These are phyloP conservation scores for Sphaeridia pumilis DNA, from an alignment of 2,888 invertebrate species.

Conservation along the genomic window DNA sequence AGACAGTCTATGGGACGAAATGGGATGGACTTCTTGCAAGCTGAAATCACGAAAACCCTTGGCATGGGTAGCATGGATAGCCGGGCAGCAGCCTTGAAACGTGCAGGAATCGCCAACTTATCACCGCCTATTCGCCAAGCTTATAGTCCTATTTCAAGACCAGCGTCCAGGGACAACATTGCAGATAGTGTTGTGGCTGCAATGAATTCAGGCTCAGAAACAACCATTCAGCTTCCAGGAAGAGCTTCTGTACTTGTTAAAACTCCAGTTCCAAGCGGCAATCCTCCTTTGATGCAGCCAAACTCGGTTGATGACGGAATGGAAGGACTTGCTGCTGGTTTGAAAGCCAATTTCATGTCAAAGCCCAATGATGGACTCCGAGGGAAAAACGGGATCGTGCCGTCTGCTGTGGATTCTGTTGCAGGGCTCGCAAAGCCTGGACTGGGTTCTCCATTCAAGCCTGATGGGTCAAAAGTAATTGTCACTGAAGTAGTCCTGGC, in stretches of 20 bases:
- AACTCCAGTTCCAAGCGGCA: too few relatives aligned
- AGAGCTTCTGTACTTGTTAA: conserved; percentile 31
- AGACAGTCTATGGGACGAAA: conserved; percentile 50
- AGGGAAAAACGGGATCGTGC: conserved; percentile 5
- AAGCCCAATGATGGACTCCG: conserved; percentile 18
- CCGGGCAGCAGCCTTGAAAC: not conserved
- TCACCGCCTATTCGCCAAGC: conserved; percentile 37
- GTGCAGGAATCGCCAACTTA: conserved; percentile 9
- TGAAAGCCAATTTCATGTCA: conserved; percentile 29
- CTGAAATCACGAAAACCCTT: conserved; percentile 75
- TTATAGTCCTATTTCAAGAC: conserved; percentile 43
- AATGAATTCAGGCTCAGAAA: not conserved
- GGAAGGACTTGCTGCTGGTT: conserved; percentile 34
- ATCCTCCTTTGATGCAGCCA: conserved; percentile 7
- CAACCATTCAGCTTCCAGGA: not conserved
- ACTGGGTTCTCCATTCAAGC: conserved; percentile 1
- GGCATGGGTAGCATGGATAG: conserved; percentile 55
- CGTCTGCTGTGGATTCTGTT: not conserved
- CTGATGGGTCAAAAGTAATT: conserved; percentile 6
- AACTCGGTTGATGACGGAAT: conserved; percentile 19
- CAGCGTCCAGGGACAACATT: conserved; percentile 37
- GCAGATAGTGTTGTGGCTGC: conserved; percentile 15
- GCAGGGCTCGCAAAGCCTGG: not conserved
- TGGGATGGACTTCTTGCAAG: conserved; percentile 75
- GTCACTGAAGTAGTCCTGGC: conserved; percentile 33